Conservation (phyloP, 2,888 invertebrate species). For the Tenthredo livida region DNA sequence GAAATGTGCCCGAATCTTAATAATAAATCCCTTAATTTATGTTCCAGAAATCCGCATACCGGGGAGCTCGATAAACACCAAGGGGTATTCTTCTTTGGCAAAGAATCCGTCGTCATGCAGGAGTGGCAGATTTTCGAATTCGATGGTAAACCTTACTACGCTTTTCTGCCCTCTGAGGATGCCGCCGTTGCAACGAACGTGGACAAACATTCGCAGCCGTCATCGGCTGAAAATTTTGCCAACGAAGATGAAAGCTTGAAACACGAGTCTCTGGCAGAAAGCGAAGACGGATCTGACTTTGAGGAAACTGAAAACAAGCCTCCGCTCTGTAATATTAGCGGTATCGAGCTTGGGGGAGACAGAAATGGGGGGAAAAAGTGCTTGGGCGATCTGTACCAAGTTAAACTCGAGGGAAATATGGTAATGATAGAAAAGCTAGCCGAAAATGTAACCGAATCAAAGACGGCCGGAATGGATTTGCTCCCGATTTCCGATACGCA, state of each 20-base stretch:
- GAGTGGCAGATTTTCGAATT: slow-evolving; percentile 77
- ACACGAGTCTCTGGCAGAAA: slow-evolving; percentile 46
- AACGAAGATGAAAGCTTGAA: neutral
- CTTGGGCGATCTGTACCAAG: slow-evolving; percentile 69
- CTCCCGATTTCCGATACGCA: neutral
- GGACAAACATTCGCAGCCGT: slow-evolving; percentile 54
- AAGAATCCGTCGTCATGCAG: slow-evolving; percentile 74
- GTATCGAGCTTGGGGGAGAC: neutral
- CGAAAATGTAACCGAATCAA: slow-evolving; percentile 53
- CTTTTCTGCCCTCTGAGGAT: slow-evolving; percentile 74
- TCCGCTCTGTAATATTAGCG: neutral
- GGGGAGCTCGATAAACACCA: slow-evolving; percentile 60
- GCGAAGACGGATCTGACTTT: slow-evolving; percentile 47
- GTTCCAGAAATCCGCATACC: slow-evolving; percentile 71
- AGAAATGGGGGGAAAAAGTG: slow-evolving; percentile 23
- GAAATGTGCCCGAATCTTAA: slow-evolving; percentile 12
- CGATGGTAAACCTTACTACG: slow-evolving; percentile 76
- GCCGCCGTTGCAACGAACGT: neutral
- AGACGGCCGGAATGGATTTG: neutral
- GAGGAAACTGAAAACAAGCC: neutral
- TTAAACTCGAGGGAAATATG: slow-evolving; percentile 70
- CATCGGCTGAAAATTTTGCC: slow-evolving; percentile 58
- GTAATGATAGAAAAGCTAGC: slow-evolving; percentile 70
- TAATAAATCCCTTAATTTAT: slow-evolving; percentile 60
- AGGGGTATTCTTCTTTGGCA: slow-evolving; percentile 74